These are phyloP conservation scores for Microplitis mediator DNA, from an alignment of 1,140 invertebrate species.

Conservation along the genomic window DNA sequence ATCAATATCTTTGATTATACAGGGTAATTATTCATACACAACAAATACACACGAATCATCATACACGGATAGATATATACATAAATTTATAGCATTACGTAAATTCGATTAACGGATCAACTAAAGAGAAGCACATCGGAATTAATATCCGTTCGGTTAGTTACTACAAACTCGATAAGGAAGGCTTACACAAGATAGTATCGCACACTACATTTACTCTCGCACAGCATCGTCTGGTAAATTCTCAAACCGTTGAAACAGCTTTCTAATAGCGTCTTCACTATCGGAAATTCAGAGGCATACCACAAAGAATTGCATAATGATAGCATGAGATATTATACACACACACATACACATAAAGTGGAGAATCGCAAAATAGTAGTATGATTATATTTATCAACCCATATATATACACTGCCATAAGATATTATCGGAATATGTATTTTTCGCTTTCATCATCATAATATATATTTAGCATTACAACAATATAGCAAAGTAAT, in stretches of 20 bases:
- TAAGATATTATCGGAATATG: too few relatives aligned
- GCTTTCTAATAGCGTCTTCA: constrained; percentile 2
- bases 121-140: constrained; percentile 41
- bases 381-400: neutral
- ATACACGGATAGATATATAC: neutral
- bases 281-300: neutral
- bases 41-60: too few relatives aligned
- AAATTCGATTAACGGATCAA: constrained; percentile 48
- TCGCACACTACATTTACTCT: neutral
- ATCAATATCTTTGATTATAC: too few relatives aligned
- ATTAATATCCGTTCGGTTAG: constrained; percentile 52
- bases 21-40: too few relatives aligned
- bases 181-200: constrained; percentile 7
- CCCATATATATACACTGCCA: too few relatives aligned
- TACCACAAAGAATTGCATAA: neutral
- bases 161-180: constrained; percentile 41
- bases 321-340: neutral
- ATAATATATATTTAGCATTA: too few relatives aligned
- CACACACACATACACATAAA: neutral
- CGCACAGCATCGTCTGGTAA: neutral
- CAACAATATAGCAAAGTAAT: too few relatives aligned
- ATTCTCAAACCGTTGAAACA: neutral
- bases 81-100: constrained; percentile 20
- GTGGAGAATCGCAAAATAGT: neutral
- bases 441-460: too few relatives aligned